Evolutionary conservation across 2,888 invertebrate species (phyloP).

Genomic region (Apamea monoglypha): DNA sequence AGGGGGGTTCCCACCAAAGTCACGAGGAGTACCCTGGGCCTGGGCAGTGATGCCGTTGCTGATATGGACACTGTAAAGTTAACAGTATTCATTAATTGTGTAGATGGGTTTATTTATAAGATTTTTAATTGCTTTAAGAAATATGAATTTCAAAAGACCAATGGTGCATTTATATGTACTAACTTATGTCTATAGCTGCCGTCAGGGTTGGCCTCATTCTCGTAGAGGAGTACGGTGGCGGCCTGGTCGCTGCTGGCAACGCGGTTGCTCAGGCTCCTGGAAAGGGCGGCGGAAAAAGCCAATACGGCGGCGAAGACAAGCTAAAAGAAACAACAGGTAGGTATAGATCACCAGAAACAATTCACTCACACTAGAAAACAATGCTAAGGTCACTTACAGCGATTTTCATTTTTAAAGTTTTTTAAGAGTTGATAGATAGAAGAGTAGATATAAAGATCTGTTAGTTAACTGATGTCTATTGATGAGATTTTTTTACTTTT

Average conservation of each 20-base stretch:
- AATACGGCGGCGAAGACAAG: constrained; percentile 76
- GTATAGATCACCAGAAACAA: constrained; percentile 1
- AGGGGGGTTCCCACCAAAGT: constrained; percentile 86
- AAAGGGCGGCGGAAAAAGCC: constrained; percentile 77
- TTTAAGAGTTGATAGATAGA: constrained; percentile 29
- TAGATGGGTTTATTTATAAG: background rate
- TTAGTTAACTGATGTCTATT: constrained; percentile 71
- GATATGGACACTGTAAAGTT: constrained; percentile 88
- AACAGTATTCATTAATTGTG: background rate
- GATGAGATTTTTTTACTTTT: constrained; percentile 70
- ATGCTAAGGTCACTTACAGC: constrained; percentile 71
- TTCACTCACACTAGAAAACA: constrained; percentile 2
- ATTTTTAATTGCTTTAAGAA: background rate
- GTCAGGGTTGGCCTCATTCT: constrained; percentile 84
- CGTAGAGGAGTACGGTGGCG: constrained; percentile 80
- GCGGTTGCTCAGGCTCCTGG: constrained; percentile 45
- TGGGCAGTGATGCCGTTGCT: constrained; percentile 91
- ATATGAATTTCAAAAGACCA: background rate
- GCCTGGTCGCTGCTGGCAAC: constrained; percentile 70
- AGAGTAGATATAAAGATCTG: background rate
- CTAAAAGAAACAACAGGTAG: constrained; percentile 57
- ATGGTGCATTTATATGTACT: constrained; percentile 61
- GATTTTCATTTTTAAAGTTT: constrained; percentile 77
- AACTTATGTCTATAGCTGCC: constrained; percentile 88
- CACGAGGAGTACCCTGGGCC: constrained; percentile 89